Percentiles rank a stretch among this genome's conserved stretches.
Conservation (phyloP, 2,888 invertebrate genomes). For the Nineta flava region DNA sequence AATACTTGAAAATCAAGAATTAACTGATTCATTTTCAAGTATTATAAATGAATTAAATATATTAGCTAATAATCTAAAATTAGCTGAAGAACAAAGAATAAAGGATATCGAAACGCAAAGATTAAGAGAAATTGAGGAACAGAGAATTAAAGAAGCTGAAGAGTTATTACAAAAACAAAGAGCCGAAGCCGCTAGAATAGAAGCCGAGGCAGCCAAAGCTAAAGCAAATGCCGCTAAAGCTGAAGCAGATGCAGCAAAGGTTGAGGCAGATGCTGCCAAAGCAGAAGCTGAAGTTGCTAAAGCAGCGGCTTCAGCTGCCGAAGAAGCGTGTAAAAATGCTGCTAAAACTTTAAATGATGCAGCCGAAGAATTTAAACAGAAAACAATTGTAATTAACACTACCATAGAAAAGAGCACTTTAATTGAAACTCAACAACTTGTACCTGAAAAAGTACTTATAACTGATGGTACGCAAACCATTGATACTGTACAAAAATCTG, state of each 20-base stretch:
- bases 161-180: conserved; percentile 22
- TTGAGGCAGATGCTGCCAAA: conserved; percentile 17
- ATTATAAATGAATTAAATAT: conserved; percentile 42
- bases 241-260: conserved; percentile 20
- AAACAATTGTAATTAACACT: not conserved
- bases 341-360: conserved; percentile 17
- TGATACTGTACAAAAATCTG: conserved; percentile 14
- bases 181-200: conserved; percentile 28
- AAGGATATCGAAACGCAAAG: too few species aligned
- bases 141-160: conserved; percentile 15
- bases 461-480: conserved; percentile 19
- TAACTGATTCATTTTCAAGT: conserved; percentile 46
- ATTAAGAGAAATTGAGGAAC: conserved; percentile 17
- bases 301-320: conserved; percentile 21
- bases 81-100: conserved; percentile 30
- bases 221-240: conserved; percentile 30
- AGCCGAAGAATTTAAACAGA: conserved; percentile 15
- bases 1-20: conserved; percentile 40
- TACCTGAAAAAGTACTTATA: conserved; percentile 12
- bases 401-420: conserved; percentile 12
- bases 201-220: conserved; percentile 29
- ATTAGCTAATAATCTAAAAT: conserved; percentile 37
- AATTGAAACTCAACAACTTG: conserved; percentile 12
- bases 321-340: conserved; percentile 18
- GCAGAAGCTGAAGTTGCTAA: conserved; percentile 30